Conservation (phyloP, 2,888 invertebrate species). For the Arenicola marina region DNA sequence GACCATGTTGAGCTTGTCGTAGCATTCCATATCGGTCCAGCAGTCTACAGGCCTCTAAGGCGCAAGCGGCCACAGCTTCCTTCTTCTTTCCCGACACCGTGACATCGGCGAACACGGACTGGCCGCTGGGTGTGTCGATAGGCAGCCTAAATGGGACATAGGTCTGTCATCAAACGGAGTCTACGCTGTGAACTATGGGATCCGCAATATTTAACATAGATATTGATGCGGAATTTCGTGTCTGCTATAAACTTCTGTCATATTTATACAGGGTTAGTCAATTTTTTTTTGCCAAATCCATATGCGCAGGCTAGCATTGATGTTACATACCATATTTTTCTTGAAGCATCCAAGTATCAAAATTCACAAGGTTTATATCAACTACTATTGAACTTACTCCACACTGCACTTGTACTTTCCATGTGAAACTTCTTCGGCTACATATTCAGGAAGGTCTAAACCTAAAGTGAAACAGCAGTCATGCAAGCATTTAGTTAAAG, state of each 20-base stretch:
- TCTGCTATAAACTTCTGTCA: no score
- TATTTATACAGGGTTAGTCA: no score
- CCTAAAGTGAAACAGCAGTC: slow-evolving; percentile 42
- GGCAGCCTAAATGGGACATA: slow-evolving; percentile 70
- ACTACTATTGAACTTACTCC: slow-evolving; percentile 57
- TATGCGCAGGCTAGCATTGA: no score
- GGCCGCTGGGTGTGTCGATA: slow-evolving; percentile 76
- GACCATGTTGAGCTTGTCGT: slow-evolving; percentile 79
- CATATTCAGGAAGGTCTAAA: slow-evolving; percentile 80
- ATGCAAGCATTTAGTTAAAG: no score
- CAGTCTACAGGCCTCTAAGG: slow-evolving; percentile 90
- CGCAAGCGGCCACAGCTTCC: slow-evolving; percentile 90
- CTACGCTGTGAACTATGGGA: no score
- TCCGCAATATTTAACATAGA: no score
- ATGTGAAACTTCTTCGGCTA: slow-evolving; percentile 82
- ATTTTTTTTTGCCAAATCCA: no score
- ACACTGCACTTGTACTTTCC: slow-evolving; percentile 80
- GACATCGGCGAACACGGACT: slow-evolving; percentile 81
- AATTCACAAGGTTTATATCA: no score
- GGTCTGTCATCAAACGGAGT: no score
- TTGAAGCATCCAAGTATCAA: no score
- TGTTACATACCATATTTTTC: no score
- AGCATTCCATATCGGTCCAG: slow-evolving; percentile 86
- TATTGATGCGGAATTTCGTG: no score
- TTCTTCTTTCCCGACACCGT: slow-evolving; percentile 84